phyloP scores from a whole-genome alignment of 2,888 invertebrate species.

The Ochropleura plecta region DNA sequence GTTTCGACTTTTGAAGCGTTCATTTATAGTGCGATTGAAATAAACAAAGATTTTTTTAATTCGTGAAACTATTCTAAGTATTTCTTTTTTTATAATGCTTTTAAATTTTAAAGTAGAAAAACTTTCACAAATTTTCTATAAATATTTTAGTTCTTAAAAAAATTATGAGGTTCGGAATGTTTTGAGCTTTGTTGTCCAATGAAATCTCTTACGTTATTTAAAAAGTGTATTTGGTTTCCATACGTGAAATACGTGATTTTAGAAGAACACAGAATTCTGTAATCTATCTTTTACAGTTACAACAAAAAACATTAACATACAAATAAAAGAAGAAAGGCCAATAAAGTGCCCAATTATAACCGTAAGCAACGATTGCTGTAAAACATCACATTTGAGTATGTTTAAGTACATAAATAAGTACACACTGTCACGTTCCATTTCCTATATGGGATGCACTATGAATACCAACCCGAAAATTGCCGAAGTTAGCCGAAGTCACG shows the following conservation, averaged over 20 bases:
- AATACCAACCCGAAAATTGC: constrained; percentile 34
- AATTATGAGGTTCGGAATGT: background rate
- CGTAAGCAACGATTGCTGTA: constrained; percentile 44
- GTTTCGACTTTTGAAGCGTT: constrained; percentile 19
- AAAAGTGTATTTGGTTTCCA: background rate
- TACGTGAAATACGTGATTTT: background rate
- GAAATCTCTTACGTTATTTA: background rate
- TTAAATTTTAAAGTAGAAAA: no score
- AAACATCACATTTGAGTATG: constrained; percentile 33
- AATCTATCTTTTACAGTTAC: background rate
- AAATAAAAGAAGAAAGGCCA: constrained; percentile 40
- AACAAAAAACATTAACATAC: constrained; percentile 6
- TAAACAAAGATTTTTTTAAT: constrained; percentile 18
- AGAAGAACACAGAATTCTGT: background rate
- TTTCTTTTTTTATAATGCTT: background rate
- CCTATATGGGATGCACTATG: constrained; percentile 28
- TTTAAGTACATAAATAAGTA: constrained; percentile 22
- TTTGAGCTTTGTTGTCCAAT: background rate
- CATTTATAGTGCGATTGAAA: constrained; percentile 28
- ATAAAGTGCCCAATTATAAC: constrained; percentile 52
- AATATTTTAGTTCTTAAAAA: background rate
- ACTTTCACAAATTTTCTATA: background rate
- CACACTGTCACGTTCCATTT: constrained; percentile 45
- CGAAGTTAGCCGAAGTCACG: constrained; percentile 32
- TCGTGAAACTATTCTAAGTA: constrained; percentile 3